Evolutionary conservation across 2,113 vertebrate genomes (phyloP).

Genomic region (Vireo altiloquus): DNA sequence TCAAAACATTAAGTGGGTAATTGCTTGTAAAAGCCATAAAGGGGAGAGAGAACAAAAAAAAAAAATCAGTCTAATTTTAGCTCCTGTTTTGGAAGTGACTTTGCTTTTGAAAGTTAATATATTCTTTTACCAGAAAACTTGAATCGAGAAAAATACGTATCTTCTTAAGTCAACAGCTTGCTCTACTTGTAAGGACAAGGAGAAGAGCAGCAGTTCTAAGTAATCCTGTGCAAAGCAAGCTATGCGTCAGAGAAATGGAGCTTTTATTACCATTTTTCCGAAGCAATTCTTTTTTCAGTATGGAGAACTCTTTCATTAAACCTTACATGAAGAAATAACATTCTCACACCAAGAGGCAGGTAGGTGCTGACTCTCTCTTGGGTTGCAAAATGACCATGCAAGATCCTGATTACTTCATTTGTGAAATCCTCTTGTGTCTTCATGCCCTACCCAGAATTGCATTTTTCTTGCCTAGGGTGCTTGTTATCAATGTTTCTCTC

Average conservation of each 20-base stretch:
- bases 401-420: neutral
- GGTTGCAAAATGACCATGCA: neutral
- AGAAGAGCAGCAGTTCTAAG: neutral
- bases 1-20: conserved; percentile 51
- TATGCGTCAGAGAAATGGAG: neutral
- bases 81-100: conserved; percentile 14
- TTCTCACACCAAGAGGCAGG: neutral
- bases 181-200: neutral
- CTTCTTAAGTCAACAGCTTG: neutral
- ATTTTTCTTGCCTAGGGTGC: neutral
- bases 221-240: neutral
- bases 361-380: neutral
- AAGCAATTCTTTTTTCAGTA: neutral
- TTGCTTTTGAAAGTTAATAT: conserved; percentile 32
- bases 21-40: conserved; percentile 52
- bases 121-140: conserved; percentile 10
- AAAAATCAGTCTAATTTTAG: conserved; percentile 36
- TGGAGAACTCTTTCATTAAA: neutral
- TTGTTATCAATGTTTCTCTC: neutral
- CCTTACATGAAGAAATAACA: neutral
- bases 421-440: neutral
- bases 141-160: neutral
- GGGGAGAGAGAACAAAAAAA: neutral
- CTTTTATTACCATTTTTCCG: neutral
- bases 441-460: neutral